These are phyloP conservation scores for Popillia japonica DNA, from an alignment of 1,140 invertebrate species.

Conservation along the genomic window DNA sequence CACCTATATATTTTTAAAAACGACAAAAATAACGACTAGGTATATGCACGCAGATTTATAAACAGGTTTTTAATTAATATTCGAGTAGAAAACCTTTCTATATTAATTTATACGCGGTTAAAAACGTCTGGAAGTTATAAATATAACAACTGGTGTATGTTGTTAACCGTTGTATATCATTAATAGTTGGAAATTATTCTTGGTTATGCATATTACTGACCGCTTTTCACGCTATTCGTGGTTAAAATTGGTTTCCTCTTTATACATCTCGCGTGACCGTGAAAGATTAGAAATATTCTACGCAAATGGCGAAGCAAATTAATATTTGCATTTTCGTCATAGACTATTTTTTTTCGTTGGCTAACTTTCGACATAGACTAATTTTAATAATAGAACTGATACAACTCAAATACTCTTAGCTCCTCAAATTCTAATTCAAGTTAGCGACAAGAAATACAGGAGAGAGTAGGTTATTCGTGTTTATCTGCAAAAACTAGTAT, in stretches of 20 bases:
- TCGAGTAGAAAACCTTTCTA: background rate
- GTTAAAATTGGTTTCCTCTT: background rate
- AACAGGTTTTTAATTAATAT: constrained; percentile 14
- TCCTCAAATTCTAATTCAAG: too few species aligned
- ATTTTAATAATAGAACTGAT: too few species aligned
- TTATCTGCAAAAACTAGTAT: too few species aligned
- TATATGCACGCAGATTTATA: constrained; percentile 13
- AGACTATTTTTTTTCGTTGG: too few species aligned
- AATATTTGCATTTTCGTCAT: too few species aligned
- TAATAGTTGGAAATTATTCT: background rate
- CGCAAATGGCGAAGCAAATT: too few species aligned
- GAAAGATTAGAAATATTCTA: background rate
- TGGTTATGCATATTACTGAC: background rate
- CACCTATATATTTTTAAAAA: constrained; percentile 19
- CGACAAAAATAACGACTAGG: constrained; percentile 5
- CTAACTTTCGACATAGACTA: too few species aligned
- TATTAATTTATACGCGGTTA: background rate
- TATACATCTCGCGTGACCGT: constrained; percentile 10
- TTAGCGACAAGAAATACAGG: too few species aligned
- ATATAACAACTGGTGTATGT: background rate
- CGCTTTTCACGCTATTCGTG: constrained; percentile 19
- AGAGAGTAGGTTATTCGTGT: too few species aligned
- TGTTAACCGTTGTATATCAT: background rate
- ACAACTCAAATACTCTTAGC: too few species aligned
- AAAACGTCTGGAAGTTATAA: background rate